Evolutionary conservation across 2,797 vertebrate species (phyloP).

Genomic region (Xerus rutilus): DNA sequence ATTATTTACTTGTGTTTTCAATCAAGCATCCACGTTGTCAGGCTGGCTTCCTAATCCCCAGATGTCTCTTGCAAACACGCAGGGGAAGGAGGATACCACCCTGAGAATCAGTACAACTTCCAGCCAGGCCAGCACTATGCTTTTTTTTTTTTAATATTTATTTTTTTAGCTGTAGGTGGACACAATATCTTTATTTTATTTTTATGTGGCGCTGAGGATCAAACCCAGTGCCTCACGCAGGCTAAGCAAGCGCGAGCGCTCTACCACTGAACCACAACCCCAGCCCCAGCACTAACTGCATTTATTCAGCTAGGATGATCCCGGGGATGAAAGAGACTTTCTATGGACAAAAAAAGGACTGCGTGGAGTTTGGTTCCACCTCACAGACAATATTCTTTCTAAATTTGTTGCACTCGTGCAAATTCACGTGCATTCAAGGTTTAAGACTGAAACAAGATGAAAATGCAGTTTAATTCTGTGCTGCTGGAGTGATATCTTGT

Average conservation of each 20-base stretch:
- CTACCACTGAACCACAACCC: too few species aligned
- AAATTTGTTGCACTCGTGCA: not conserved
- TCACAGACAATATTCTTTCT: not conserved
- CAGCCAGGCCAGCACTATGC: not conserved
- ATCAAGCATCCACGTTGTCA: constrained; percentile 41
- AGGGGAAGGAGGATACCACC: not conserved
- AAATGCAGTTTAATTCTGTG: not conserved
- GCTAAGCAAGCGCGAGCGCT: too few species aligned
- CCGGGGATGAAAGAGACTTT: not conserved
- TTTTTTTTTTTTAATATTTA: too few species aligned
- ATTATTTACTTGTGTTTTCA: constrained; percentile 76
- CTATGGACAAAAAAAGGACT: not conserved
- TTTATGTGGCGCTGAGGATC: too few species aligned
- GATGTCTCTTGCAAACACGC: not conserved
- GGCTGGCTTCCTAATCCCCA: constrained; percentile 59
- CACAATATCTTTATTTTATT: too few species aligned
- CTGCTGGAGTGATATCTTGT: not conserved
- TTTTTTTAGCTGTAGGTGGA: too few species aligned
- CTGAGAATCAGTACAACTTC: not conserved
- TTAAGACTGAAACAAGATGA: constrained; percentile 16
- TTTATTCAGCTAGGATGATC: not conserved
- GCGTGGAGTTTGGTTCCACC: not conserved
- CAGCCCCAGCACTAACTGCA: not conserved
- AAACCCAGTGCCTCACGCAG: too few species aligned
- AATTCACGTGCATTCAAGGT: not conserved